Conservation (phyloP, 2,797 vertebrate species). For the Anomalospiza imberbis region DNA sequence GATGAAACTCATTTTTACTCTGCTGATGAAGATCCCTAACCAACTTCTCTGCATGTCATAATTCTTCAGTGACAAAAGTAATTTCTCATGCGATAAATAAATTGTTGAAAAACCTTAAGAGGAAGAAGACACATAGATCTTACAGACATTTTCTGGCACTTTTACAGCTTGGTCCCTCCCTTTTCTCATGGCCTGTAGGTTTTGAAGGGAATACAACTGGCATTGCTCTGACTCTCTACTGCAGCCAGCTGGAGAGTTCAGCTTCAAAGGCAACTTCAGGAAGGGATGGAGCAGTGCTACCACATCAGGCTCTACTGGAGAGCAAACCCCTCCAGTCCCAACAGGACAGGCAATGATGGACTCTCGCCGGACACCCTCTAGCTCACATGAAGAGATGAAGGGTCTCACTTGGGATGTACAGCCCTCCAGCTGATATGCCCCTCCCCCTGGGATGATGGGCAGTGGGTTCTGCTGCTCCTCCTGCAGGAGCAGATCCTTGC, state of each 20-base stretch:
- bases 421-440: rapidly evolving
- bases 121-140: neutral
- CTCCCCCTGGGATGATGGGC: rapidly evolving
- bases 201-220: neutral
- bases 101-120: neutral
- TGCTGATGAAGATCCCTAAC: neutral
- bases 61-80: neutral
- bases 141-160: neutral
- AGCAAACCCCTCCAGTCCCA: neutral
- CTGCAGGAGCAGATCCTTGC: neutral
- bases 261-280: neutral
- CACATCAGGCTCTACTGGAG: neutral
- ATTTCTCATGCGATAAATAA: neutral
- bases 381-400: neutral
- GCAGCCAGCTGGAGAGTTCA: neutral
- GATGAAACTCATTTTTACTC: neutral
- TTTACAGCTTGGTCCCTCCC: neutral
- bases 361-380: rapidly evolving
- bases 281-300: neutral
- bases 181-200: neutral
- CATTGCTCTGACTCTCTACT: neutral
- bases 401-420: neutral
- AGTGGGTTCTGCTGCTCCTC: neutral
- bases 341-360: neutral
- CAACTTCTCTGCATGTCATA: neutral